A percentile compares a stretch with the other conserved stretches of the same genome.
These are phyloP conservation scores for Corythaixoides concolor DNA, from an alignment of 2,113 vertebrate genomes.

Conservation along the genomic window DNA sequence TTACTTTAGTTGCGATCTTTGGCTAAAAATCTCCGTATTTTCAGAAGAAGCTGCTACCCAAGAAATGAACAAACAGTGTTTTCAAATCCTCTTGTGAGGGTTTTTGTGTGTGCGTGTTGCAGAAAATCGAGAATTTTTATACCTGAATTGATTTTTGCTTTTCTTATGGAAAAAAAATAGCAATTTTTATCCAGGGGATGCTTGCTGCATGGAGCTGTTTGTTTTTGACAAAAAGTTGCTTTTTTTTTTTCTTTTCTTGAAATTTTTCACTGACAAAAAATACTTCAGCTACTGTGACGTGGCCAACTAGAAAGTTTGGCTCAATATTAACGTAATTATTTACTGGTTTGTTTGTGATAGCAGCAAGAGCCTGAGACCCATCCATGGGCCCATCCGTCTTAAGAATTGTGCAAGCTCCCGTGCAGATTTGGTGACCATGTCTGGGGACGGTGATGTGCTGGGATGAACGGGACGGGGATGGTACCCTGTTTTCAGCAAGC, in stretches of 20 bases:
- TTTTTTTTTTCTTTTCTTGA: neutral
- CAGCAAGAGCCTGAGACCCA: neutral
- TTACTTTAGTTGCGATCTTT: neutral
- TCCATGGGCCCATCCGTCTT: rapidly evolving
- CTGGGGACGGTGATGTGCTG: rapidly evolving
- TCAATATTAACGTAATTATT: neutral
- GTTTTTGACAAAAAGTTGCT: neutral
- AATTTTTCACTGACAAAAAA: neutral
- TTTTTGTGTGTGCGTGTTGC: neutral
- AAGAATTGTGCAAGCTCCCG: rapidly evolving
- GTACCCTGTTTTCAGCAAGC: neutral
- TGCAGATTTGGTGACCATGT: rapidly evolving
- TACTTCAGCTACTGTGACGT: neutral
- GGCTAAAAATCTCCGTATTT: neutral
- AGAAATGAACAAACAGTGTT: neutral
- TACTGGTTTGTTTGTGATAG: neutral
- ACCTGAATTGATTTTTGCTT: neutral
- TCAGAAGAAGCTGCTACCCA: neutral
- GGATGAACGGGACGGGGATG: neutral
- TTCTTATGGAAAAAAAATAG: neutral
- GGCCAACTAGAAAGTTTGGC: neutral
- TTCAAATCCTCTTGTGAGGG: neutral
- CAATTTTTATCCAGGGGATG: neutral
- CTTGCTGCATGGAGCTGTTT: neutral
- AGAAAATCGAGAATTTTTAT: neutral